Base-by-base conservation (phyloP, 2,797 vertebrate genomes). In the Sternotherus odoratus region DNA sequence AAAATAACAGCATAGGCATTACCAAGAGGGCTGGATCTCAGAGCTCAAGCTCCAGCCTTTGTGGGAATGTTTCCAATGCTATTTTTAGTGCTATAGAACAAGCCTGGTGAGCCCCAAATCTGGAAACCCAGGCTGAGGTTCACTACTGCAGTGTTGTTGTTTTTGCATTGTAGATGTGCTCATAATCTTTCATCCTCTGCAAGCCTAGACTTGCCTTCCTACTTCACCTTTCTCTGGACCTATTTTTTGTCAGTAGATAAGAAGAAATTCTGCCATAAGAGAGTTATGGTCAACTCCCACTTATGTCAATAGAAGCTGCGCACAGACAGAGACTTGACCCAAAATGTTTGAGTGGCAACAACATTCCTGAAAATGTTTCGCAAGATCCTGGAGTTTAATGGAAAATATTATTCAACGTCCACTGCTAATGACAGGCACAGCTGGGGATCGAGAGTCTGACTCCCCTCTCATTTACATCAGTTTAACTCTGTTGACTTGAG, bases 201-300 rank as follows among this genome's bases (percentile, higher is more conserved):
- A 83, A 90, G 19, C 3, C 8, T 39, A 82, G 78, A 85, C 4
- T 1, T 79, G 9, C 8, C 24, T 86, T 74, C 87, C 7, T 43
- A 93, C 56, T n/a, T 56, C 60, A 77, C 2, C 12, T 5, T 84
- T 91, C 13, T 51, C 56, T 49, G 10, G 11, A 51, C 46, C 56
- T 95, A 6, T 28, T 90, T 28, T 90, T 54, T 87, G 9, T 28
- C 51, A 50, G 6, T 21, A 77, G 1, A 3, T 30, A 81, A 12
- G 15, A 66, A 69, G 8, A 93, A 86, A 85, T 1, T 0, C 6
- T 1, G 0, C 5, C 10, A 39, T 28, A 74, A 66, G 24, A 85
- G 86, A 86, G 39, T 1, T 0, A 49, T 3, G 2, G 26, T 5
- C 1, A 36, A 5, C 0, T 0, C 2, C 8, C 57, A 66, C 50